Conservation (phyloP, 37 sponge, comb jelly and placozoan genomes). For the Eunapius fragilis region DNA sequence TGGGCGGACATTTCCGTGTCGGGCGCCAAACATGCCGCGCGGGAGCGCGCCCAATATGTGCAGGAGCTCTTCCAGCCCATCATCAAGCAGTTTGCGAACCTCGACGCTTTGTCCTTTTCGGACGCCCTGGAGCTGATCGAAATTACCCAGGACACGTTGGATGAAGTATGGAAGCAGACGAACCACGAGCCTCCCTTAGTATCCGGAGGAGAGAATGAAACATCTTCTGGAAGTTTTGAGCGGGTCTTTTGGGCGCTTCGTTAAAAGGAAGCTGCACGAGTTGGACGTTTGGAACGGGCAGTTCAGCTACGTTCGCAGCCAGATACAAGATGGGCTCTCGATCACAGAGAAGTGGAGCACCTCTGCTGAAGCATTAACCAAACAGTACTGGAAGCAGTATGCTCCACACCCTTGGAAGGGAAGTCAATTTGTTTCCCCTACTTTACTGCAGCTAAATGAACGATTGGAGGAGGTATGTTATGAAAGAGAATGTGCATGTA, state of each 20-base stretch:
- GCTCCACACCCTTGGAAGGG: conserved; percentile 90
- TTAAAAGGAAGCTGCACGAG: conserved; percentile 56
- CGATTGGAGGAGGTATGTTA: conserved; percentile 86
- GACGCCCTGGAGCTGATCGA: conserved; percentile 81
- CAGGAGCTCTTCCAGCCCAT: conserved; percentile 84
- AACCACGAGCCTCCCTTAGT: conserved; percentile 78
- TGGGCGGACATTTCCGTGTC: conserved; percentile 75
- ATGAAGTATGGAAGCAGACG: conserved; percentile 92
- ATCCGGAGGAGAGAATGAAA: conserved; percentile 89
- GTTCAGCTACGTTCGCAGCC: conserved; percentile 42
- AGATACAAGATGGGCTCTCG: conserved; percentile 60
- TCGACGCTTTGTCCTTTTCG: conserved; percentile 66
- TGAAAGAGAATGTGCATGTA: background rate
- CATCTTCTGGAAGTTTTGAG: conserved; percentile 87
- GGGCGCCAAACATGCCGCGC: conserved; percentile 65
- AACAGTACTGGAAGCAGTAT: conserved; percentile 87
- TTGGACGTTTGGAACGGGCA: conserved; percentile 76
- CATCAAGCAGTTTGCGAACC: conserved; percentile 61
- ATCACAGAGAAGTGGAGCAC: conserved; percentile 88
- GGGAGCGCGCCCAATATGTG: conserved; percentile 88
- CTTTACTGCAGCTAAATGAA: conserved; percentile 51
- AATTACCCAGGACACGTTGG: conserved; percentile 77
- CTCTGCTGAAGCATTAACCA: conserved; percentile 66
- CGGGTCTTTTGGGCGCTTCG: conserved; percentile 57
- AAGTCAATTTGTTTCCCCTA: conserved; percentile 49